Base-by-base conservation (phyloP, 2,888 invertebrate species). In the Diogma glabrata region DNA sequence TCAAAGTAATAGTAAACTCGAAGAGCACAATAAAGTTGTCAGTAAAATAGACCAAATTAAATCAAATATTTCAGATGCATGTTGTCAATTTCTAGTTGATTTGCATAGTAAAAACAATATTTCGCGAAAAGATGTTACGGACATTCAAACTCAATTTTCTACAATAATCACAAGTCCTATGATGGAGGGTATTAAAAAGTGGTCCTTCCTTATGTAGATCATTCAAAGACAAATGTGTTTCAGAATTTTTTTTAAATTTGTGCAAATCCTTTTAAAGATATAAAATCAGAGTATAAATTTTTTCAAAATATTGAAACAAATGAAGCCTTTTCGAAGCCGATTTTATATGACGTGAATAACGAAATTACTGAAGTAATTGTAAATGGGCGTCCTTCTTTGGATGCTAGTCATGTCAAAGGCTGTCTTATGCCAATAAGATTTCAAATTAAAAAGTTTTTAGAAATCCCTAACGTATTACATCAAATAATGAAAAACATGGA, bases 351-450 rank as follows among this genome's bases (percentile, higher is more conserved):
- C 10, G 28, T 28, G 10, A 28, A 28, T 28, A 28, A 28, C 28
- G 28, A 28, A 10, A 28, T 28, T 28, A 28, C 28, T 9, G 28
- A 28, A 52, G 49, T 52, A 9, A 51, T 54, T 19, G 20, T 54
- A 30, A 49, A 51, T 28, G 24, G 51, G 26, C 20, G 40, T 40
- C 52, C 52, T n/a, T 52, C 54, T n/a, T 47, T 54, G 47, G 52
- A 33, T 33, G 40, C 47, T 1, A 53, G 48, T 22, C 50, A 53
- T 45, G 53, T 53, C 20, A 28, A 53, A 43, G 51, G 53, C 12
- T 53, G 53, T 16, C 47, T 53, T 22, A 53, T 55, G 52, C 50
- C 47, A 9, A 16, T 16, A 14, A 19, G 19, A 16, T 38, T 38
- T 38, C 38, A 38, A 38, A 38, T 38, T 38, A 6, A 38, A 16